A percentile compares a stretch with the other conserved stretches of the same genome.
phyloP scores from a whole-genome alignment of 2,797 vertebrate genomes.

The Platalea minor region DNA sequence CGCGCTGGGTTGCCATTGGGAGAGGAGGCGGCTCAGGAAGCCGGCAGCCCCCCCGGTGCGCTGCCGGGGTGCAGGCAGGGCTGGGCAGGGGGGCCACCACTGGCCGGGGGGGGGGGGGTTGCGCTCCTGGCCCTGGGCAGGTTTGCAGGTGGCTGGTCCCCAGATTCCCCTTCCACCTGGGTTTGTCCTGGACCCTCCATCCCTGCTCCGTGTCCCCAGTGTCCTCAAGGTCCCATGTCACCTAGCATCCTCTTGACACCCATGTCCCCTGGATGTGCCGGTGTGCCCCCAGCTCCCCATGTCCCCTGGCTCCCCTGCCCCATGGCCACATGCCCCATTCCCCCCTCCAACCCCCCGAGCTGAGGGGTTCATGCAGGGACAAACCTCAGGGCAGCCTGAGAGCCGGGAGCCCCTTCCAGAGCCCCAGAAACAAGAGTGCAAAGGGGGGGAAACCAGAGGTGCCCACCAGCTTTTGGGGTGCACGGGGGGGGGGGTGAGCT shows the following conservation, averaged over 20 bases:
- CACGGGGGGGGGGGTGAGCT: rapidly evolving
- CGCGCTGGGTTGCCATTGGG: neutral
- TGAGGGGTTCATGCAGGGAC: rapidly evolving
- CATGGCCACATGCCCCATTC: rapidly evolving
- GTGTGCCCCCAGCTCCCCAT: neutral
- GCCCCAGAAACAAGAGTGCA: neutral
- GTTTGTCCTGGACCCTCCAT: rapidly evolving
- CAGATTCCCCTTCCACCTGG: neutral
- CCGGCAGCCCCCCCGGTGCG: neutral
- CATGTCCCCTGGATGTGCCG: neutral
- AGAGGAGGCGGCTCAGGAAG: neutral
- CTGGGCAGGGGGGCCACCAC: neutral
- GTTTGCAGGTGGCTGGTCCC: neutral
- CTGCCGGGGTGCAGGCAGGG: neutral
- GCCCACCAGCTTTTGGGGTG: neutral
- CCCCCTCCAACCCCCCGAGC: rapidly evolving
- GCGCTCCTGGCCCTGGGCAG: neutral
- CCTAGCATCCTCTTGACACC: neutral
- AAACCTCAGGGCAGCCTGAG: neutral
- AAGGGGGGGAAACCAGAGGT: no score
- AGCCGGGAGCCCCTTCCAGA: neutral
- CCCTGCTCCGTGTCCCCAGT: neutral
- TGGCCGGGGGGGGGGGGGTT: no score
- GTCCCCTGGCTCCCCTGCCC: neutral
- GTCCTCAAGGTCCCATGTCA: neutral